Evolutionary conservation across 2,797 vertebrate species (phyloP).

Genomic region (Euthynnus affinis): DNA sequence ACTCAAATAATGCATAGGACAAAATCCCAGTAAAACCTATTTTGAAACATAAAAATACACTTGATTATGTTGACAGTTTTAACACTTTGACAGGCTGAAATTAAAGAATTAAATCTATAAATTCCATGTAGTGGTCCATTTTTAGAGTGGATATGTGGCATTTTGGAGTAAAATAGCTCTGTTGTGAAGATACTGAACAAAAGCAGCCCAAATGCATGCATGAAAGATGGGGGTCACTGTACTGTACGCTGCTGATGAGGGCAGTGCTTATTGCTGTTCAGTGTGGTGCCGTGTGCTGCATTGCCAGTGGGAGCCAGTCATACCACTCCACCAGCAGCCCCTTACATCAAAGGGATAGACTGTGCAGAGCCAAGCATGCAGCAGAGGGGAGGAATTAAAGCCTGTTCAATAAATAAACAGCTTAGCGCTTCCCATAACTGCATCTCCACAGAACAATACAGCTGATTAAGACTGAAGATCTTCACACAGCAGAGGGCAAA

Average conservation of each 20-base stretch:
- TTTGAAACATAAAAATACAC: neutral
- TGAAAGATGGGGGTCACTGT: constrained; percentile 23
- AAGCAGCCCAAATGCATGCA: constrained; percentile 19
- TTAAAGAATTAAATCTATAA: neutral
- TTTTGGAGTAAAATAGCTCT: constrained; percentile 21
- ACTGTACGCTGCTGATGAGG: constrained; percentile 52
- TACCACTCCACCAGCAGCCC: constrained; percentile 63
- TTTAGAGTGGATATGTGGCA: constrained; percentile 21
- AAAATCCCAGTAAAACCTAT: neutral
- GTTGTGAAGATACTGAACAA: constrained; percentile 19
- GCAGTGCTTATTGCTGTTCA: constrained; percentile 64
- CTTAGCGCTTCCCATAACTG: constrained; percentile 78
- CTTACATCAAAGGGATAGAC: constrained; percentile 71
- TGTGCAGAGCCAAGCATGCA: constrained; percentile 57
- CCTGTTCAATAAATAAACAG: constrained; percentile 86
- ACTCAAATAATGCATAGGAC: neutral
- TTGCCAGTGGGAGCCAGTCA: constrained; percentile 67
- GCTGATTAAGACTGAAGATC: constrained; percentile 83
- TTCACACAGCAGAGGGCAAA: constrained; percentile 76
- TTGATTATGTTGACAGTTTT: neutral
- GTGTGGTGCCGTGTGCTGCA: constrained; percentile 51
- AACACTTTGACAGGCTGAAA: neutral
- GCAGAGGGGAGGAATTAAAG: constrained; percentile 77
- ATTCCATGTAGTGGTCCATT: neutral
- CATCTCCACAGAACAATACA: constrained; percentile 77